Base-by-base conservation (phyloP, 2,888 invertebrate genomes). In the Orthonevra nobilis region DNA sequence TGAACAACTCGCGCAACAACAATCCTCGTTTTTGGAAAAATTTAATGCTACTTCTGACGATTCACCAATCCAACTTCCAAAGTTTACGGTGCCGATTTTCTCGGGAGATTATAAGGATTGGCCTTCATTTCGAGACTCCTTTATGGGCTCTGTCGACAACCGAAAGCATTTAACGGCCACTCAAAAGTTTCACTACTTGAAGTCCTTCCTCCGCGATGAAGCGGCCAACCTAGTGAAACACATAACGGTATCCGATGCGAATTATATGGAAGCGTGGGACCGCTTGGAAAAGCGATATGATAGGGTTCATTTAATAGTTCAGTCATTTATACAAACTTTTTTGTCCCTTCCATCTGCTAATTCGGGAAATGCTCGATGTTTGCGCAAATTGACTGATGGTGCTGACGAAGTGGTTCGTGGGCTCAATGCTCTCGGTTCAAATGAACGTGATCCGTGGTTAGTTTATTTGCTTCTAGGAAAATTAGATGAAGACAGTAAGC, bases 321-420 rank as follows among this genome's bases (percentile, higher is more conserved):
- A 46, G 2, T 46, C 46, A 1, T 23, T 32, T 20, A 44, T 60
- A 2, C 44, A 60, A 42, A 9, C 44, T 7, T 28, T 42, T 12
- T 28, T 60, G 1, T 30, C 44, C 2, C 12, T 60, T 10, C 58
- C 77, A 1, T 23, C 58, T 0, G 20, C 34, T 10, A 32, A 26
- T 10, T 3, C 42, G 6, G 10, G 7, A 2, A 61, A 66, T 50
- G 54, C 34, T n/a, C 9, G 12, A 1, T 14, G 28, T 6, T 40
- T 81, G 6, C 54, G 73, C 2, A 61, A 68, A 42, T 26, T 63
- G 5, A 10, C 61, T 6, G 73, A 81, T 26, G 32, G 30, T 10
- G 58, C 73, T 5, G 23, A 23, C 5, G 23, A 23, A 23, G 5
- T 5, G 3, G 5, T 23, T 5, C 3, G 23, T 4, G 23, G 23